These are phyloP conservation scores for Drosophila lowei DNA, from an alignment of 1,140 invertebrate species.

Conservation along the genomic window DNA sequence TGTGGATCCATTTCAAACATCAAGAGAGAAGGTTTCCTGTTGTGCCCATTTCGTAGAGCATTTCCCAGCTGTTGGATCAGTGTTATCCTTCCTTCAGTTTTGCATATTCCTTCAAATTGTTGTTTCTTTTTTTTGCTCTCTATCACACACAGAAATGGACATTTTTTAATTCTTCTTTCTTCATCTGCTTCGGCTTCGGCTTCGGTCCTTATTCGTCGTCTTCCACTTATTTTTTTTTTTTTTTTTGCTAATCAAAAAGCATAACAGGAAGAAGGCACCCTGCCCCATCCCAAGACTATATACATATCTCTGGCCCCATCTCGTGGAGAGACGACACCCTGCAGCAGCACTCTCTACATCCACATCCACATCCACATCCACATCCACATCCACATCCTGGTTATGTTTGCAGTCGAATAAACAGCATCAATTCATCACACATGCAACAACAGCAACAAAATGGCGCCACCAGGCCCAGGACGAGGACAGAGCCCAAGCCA, in stretches of 20 bases:
- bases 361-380: background rate
- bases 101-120: constrained; percentile 1
- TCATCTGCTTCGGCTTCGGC: background rate
- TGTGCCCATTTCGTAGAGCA: background rate
- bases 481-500: background rate
- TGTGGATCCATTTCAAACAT: too few relatives aligned
- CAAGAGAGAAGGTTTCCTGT: too few relatives aligned
- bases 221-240: constrained; percentile 27
- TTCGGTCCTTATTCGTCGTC: background rate
- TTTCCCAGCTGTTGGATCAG: background rate
- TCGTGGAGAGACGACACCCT: background rate
- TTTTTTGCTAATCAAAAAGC: constrained; percentile 74
- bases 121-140: background rate
- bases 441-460: constrained; percentile 43
- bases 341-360: background rate
- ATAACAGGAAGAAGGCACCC: constrained; percentile 56
- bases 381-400: constrained; percentile 53
- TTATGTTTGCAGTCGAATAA: constrained; percentile 80
- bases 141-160: constrained; percentile 22
- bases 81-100: constrained; percentile 4
- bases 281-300: background rate
- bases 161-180: constrained; percentile 63
- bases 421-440: constrained; percentile 80
- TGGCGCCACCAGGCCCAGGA: constrained; percentile 17
- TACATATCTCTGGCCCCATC: too few relatives aligned